Evolutionary conservation across 2,113 vertebrate genomes (phyloP).

Genomic region (Myotis yumanensis): DNA sequence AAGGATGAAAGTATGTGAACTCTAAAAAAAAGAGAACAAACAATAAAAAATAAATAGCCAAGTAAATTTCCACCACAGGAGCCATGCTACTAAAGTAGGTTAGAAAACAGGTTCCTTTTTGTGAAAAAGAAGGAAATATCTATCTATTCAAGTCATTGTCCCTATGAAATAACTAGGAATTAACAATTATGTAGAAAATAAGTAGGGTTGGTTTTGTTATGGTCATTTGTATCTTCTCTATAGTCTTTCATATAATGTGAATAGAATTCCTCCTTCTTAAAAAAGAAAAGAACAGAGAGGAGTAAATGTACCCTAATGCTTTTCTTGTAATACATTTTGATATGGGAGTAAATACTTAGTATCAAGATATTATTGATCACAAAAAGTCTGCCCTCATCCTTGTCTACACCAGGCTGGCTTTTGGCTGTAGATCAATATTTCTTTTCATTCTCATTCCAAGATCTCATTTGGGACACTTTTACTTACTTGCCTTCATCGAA

Average conservation of each 20-base stretch:
- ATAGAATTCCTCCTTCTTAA: neutral
- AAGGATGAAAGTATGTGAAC: neutral
- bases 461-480: conserved; percentile 49
- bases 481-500: conserved; percentile 39
- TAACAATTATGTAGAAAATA: neutral
- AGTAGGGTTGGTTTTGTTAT: neutral
- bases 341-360: conserved; percentile 33
- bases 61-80: neutral
- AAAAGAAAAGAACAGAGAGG: neutral
- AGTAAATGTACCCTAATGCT: neutral
- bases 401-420: conserved; percentile 25
- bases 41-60: neutral
- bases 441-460: conserved; percentile 45
- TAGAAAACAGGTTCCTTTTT: neutral
- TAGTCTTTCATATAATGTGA: neutral
- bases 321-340: conserved; percentile 32
- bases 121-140: neutral
- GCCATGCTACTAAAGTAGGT: neutral
- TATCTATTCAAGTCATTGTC: neutral
- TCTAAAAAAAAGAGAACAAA: neutral
- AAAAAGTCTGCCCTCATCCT: neutral
- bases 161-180: neutral
- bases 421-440: neutral
- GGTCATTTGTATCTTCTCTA: neutral
- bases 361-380: conserved; percentile 40